Evolutionary conservation across 2,888 invertebrate genomes (phyloP).

Genomic region (Gordius sp.): DNA sequence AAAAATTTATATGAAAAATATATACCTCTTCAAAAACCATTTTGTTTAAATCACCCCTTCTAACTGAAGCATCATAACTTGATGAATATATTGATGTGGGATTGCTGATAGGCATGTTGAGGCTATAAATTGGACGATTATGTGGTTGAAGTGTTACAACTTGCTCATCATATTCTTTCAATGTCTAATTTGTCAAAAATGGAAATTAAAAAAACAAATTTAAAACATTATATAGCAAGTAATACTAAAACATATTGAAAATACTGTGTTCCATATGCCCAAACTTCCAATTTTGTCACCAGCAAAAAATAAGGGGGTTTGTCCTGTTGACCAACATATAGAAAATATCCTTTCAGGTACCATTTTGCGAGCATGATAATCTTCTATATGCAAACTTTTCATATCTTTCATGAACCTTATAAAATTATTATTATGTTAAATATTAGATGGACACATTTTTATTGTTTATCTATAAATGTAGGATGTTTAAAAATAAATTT

Average conservation of each 20-base stretch:
- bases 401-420: too few species aligned
- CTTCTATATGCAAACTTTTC: too few species aligned
- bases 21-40: constrained; percentile 27
- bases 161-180: constrained; percentile 22
- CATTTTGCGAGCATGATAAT: background rate
- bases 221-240: background rate
- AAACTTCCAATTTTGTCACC: constrained; percentile 29
- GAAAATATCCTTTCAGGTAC: constrained; percentile 7
- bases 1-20: constrained; percentile 12
- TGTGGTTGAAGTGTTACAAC: constrained; percentile 26
- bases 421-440: too few species aligned
- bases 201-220: background rate
- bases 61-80: constrained; percentile 30
- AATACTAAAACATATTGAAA: constrained; percentile 19
- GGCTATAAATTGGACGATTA: constrained; percentile 26
- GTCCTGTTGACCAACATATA: background rate
- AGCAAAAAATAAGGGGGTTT: constrained; percentile 25
- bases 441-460: too few species aligned
- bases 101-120: constrained; percentile 24
- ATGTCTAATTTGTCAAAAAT: constrained; percentile 21
- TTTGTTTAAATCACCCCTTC: constrained; percentile 27
- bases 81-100: constrained; percentile 24
- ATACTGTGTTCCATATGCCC: constrained; percentile 27
- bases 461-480: too few species aligned
- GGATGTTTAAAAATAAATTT: too few species aligned